A percentile compares a stretch with the other conserved stretches of the same genome.
phyloP scores from a whole-genome alignment of 2,888 invertebrate species.

The Pheosia gnoma region DNA sequence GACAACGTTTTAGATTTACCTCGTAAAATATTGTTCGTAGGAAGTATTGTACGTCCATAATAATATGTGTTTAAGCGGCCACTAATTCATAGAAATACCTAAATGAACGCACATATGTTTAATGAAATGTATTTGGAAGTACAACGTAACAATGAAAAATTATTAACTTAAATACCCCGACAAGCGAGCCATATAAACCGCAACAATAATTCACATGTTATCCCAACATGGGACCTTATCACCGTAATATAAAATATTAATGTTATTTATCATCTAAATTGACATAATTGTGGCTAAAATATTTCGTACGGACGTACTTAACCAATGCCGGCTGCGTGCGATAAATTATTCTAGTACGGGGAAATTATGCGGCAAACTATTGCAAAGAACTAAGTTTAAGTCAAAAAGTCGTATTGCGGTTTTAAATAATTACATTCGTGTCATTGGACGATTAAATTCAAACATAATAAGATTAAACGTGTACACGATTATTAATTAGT shows the following conservation, averaged over 20 bases:
- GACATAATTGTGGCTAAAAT: constrained; percentile 31
- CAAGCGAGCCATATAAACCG: background rate
- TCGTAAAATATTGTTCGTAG: too few relatives aligned
- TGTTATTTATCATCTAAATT: constrained; percentile 37
- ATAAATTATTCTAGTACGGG: constrained; percentile 35
- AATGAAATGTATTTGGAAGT: background rate
- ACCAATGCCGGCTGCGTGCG: constrained; percentile 28
- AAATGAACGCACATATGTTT: too few relatives aligned
- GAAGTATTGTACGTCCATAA: too few relatives aligned
- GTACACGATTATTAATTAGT: background rate
- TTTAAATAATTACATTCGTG: constrained; percentile 18
- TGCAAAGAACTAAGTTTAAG: background rate
- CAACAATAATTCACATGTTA: background rate
- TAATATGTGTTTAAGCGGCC: too few relatives aligned
- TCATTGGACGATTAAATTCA: background rate
- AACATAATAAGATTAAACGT: background rate
- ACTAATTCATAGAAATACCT: too few relatives aligned
- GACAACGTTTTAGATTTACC: too few relatives aligned
- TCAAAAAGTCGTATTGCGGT: constrained; percentile 16
- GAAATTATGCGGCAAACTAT: constrained; percentile 19
- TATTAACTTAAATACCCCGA: background rate
- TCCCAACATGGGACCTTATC: constrained; percentile 2
- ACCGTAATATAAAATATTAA: constrained; percentile 18
- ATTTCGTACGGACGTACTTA: constrained; percentile 25
- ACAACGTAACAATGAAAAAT: background rate